Conservation (phyloP, 2,797 vertebrate species). For the Mormyrus hasselquistii region DNA sequence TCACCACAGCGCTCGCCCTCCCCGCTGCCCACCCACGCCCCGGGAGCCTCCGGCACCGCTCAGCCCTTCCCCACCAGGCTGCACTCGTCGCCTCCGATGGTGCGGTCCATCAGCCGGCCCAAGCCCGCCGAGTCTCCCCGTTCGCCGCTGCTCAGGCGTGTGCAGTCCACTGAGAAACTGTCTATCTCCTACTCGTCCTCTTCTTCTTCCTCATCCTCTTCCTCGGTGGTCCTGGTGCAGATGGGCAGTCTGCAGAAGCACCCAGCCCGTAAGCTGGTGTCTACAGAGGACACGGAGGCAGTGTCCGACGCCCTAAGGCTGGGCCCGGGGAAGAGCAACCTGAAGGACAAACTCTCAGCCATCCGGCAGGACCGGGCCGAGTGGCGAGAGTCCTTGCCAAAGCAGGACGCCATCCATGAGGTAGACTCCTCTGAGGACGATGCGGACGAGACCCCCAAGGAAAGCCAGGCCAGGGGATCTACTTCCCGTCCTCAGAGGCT, state of each 20-base stretch:
- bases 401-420: constrained; percentile 92
- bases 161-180: constrained; percentile 87
- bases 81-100: constrained; percentile 83
- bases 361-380: constrained; percentile 88
- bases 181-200: constrained; percentile 67
- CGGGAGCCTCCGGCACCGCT: constrained; percentile 50
- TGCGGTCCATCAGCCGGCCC: constrained; percentile 81
- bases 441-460: constrained; percentile 79
- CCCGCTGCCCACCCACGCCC: constrained; percentile 69
- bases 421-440: constrained; percentile 92
- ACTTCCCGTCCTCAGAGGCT: neutral
- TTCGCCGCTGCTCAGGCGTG: constrained; percentile 87
- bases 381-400: constrained; percentile 85
- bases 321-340: constrained; percentile 57
- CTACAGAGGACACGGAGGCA: constrained; percentile 49
- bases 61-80: constrained; percentile 78
- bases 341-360: constrained; percentile 69
- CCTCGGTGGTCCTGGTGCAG: constrained; percentile 13
- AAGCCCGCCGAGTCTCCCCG: constrained; percentile 86
- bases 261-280: constrained; percentile 61
- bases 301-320: constrained; percentile 47
- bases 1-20: constrained; percentile 88
- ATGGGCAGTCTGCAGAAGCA: constrained; percentile 70
- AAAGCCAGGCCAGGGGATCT: constrained; percentile 72
- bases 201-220: constrained; percentile 42